These are phyloP conservation scores for Zaprionus vittiger DNA, from an alignment of 1,140 invertebrate genomes.

Conservation along the genomic window DNA sequence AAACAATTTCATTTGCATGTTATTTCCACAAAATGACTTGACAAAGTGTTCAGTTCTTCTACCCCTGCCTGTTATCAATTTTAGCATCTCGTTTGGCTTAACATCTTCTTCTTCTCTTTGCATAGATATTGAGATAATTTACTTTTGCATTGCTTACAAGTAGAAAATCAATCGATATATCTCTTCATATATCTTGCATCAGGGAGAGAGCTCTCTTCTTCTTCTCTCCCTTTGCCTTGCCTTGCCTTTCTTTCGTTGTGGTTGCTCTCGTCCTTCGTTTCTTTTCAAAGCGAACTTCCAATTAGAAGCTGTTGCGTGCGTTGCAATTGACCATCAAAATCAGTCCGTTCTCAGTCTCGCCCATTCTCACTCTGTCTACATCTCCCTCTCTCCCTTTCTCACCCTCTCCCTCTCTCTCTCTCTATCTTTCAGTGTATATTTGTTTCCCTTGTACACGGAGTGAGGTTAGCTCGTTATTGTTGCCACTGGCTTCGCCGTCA, in stretches of 20 bases:
- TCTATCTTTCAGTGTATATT: background rate
- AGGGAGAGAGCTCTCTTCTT: background rate
- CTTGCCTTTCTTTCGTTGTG: slow-evolving; percentile 12
- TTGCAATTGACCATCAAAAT: slow-evolving; percentile 76
- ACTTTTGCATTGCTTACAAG: slow-evolving; percentile 22
- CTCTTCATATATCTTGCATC: background rate
- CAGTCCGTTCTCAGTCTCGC: slow-evolving; percentile 41
- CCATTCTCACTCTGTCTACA: background rate
- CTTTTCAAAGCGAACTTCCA: slow-evolving; percentile 58
- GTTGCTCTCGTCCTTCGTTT: slow-evolving; percentile 6
- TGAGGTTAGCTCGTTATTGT: slow-evolving; percentile 73
- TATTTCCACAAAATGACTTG: background rate
- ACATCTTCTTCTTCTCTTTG: background rate
- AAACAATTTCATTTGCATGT: background rate
- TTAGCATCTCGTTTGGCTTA: background rate
- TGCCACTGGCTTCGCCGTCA: slow-evolving; percentile 75
- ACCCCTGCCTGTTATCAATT: background rate
- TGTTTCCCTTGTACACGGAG: slow-evolving; percentile 7
- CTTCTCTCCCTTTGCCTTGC: background rate
- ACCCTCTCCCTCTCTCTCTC: background rate
- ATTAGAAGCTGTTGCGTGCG: slow-evolving; percentile 74
- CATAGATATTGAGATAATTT: slow-evolving; percentile 28
- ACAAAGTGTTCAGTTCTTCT: background rate
- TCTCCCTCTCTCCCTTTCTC: background rate
- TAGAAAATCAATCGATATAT: slow-evolving; percentile 35